These are phyloP conservation scores for Caerostris extrusa DNA, from an alignment of 1,140 invertebrate genomes.

Conservation along the genomic window DNA sequence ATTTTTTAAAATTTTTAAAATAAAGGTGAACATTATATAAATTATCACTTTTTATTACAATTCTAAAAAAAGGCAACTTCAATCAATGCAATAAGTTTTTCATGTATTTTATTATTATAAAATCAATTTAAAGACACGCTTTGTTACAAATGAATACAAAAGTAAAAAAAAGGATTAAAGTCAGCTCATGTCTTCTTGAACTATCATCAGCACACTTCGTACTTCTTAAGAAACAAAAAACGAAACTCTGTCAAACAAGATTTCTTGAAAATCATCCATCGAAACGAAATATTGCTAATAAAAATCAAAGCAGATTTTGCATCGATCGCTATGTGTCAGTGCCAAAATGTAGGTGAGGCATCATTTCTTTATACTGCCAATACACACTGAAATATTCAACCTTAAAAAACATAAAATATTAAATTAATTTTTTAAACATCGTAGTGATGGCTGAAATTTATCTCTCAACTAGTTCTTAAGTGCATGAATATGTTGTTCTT, in stretches of 20 bases:
- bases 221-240: slow-evolving; percentile 46
- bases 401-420: slow-evolving; percentile 12
- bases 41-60: no score
- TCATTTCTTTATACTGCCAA: slow-evolving; percentile 26
- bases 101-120: no score
- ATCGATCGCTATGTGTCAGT: slow-evolving; percentile 53
- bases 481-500: background rate
- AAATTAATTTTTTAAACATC: background rate
- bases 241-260: background rate
- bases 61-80: no score
- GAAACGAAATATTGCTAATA: slow-evolving; percentile 20
- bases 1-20: no score
- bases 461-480: background rate
- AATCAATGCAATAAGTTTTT: no score
- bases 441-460: background rate
- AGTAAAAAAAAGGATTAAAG: background rate
- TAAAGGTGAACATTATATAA: no score
- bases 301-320: slow-evolving; percentile 65
- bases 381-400: slow-evolving; percentile 18
- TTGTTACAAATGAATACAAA: background rate
- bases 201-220: slow-evolving; percentile 61
- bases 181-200: slow-evolving; percentile 27
- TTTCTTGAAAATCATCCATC: background rate
- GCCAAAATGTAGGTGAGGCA: slow-evolving; percentile 54
- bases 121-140: background rate